A percentile compares a stretch with the other conserved stretches of the same genome.
These are phyloP conservation scores for Drosophila nebulosa DNA, from an alignment of 1,140 invertebrate species.

Conservation along the genomic window DNA sequence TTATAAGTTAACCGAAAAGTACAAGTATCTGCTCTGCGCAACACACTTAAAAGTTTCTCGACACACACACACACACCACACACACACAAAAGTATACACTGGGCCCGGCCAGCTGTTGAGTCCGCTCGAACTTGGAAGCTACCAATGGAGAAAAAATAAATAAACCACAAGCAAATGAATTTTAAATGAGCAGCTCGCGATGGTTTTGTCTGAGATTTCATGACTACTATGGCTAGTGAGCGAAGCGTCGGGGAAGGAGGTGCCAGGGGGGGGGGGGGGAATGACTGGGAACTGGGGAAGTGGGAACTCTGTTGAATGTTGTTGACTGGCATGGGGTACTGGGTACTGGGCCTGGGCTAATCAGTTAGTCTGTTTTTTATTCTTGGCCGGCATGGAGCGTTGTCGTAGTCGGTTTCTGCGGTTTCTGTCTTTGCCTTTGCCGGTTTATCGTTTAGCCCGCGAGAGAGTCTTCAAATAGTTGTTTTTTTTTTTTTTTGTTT, in stretches of 20 bases:
- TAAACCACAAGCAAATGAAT: conserved; percentile 30
- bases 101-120: neutral
- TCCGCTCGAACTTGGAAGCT: neutral
- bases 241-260: no score
- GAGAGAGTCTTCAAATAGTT: neutral
- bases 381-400: conserved; percentile 72
- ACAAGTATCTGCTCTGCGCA: neutral
- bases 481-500: conserved; percentile 6
- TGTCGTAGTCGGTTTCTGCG: conserved; percentile 27
- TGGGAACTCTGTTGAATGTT: conserved; percentile 15
- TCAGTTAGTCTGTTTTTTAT: conserved; percentile 75
- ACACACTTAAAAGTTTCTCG: neutral
- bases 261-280: no score
- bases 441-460: conserved; percentile 9
- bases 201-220: conserved; percentile 43
- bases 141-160: conserved; percentile 1
- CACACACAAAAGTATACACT: neutral
- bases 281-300: neutral
- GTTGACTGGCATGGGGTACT: conserved; percentile 4
- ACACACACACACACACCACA: neutral
- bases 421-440: neutral
- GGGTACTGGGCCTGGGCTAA: conserved; percentile 51
- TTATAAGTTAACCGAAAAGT: neutral
- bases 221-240: neutral
- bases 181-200: conserved; percentile 43